These are phyloP conservation scores for Aporophyla nigra DNA, from an alignment of 2,888 invertebrate species.

Conservation along the genomic window DNA sequence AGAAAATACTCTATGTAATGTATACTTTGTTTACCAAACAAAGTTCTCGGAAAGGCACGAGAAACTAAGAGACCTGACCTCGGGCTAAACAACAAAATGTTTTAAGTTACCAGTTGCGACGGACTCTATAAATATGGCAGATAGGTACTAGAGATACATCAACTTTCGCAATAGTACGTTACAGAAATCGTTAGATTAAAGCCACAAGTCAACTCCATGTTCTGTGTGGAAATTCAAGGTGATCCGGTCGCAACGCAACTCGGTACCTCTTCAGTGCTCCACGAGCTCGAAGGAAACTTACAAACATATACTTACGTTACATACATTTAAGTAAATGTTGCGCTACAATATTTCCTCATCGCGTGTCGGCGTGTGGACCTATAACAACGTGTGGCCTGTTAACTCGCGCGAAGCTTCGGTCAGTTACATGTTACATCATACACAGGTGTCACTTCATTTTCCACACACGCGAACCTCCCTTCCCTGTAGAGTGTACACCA, in stretches of 20 bases:
- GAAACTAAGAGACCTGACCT: slow-evolving; percentile 46
- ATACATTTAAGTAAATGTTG: slow-evolving; percentile 48
- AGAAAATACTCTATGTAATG: slow-evolving; percentile 37
- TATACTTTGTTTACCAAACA: slow-evolving; percentile 45
- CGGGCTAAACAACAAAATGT: slow-evolving; percentile 46
- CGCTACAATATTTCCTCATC: slow-evolving; percentile 56
- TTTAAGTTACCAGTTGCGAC: slow-evolving; percentile 39
- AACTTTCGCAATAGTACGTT: slow-evolving; percentile 58
- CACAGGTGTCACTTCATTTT: slow-evolving; percentile 12
- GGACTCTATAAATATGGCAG: slow-evolving; percentile 40
- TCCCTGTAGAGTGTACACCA: background rate
- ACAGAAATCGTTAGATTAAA: slow-evolving; percentile 67
- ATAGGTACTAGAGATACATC: slow-evolving; percentile 39
- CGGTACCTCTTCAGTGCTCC: slow-evolving; percentile 69
- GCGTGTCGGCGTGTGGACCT: slow-evolving; percentile 40
- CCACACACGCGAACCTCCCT: slow-evolving; percentile 12
- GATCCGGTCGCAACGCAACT: slow-evolving; percentile 79
- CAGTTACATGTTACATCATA: slow-evolving; percentile 40
- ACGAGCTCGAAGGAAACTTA: slow-evolving; percentile 58
- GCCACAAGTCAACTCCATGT: slow-evolving; percentile 77
- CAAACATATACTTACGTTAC: slow-evolving; percentile 48
- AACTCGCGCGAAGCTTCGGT: slow-evolving; percentile 43
- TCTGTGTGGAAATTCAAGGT: slow-evolving; percentile 86
- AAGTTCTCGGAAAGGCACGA: slow-evolving; percentile 37
- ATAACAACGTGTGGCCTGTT: slow-evolving; percentile 40